These are phyloP conservation scores for Temnothorax curvispinosus DNA, from an alignment of 1,140 invertebrate genomes.

Conservation along the genomic window DNA sequence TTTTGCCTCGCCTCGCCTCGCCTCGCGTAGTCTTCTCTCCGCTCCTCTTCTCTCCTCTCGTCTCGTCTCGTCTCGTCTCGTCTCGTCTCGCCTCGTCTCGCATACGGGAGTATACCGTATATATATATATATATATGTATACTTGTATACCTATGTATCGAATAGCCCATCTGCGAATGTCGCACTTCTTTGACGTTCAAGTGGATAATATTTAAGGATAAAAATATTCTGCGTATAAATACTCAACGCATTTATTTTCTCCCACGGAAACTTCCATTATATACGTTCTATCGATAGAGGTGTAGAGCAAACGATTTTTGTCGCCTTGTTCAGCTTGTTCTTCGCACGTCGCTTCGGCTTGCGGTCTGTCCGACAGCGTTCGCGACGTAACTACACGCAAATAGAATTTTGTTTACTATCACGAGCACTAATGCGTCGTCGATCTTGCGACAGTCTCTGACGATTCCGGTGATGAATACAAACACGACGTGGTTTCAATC, in stretches of 20 bases:
- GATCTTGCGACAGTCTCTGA: conserved; percentile 34
- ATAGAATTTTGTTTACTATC: conserved; percentile 59
- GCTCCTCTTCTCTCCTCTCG: no score
- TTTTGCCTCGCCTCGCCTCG: background rate
- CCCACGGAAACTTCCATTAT: background rate
- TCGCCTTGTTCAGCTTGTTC: background rate
- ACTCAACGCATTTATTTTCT: background rate
- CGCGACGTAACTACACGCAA: conserved; percentile 39
- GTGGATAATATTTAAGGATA: background rate
- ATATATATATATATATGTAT: background rate
- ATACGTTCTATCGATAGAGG: background rate
- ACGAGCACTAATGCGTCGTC: background rate
- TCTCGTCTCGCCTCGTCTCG: no score
- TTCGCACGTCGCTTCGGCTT: background rate
- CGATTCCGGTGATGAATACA: background rate
- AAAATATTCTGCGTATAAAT: background rate
- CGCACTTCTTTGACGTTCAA: background rate
- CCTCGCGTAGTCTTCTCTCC: background rate
- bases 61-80: no score
- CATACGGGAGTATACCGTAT: no score
- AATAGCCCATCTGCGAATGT: background rate
- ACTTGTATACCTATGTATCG: background rate
- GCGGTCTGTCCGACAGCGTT: background rate
- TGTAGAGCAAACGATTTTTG: conserved; percentile 4
- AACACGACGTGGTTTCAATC: background rate